These are phyloP conservation scores for Zenarchopterus dispar DNA, from an alignment of 2,797 vertebrate genomes.

Conservation along the genomic window DNA sequence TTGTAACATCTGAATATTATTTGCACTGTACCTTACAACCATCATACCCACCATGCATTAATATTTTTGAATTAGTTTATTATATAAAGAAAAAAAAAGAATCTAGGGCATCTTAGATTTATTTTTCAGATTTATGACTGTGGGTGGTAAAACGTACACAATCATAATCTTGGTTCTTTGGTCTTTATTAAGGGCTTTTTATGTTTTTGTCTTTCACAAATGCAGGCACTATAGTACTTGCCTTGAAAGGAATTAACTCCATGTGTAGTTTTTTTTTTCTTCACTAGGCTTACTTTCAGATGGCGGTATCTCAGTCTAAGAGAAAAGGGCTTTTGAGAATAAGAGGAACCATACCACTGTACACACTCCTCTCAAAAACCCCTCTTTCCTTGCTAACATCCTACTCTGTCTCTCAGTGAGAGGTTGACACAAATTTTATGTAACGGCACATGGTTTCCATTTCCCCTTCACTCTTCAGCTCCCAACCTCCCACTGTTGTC, in stretches of 20 bases:
- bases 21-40: too few relatives aligned
- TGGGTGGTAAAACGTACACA: too few relatives aligned
- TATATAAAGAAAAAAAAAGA: too few relatives aligned
- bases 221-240: background rate
- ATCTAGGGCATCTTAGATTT: too few relatives aligned
- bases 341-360: conserved; percentile 47
- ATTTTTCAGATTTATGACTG: too few relatives aligned
- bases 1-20: too few relatives aligned
- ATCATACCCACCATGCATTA: too few relatives aligned
- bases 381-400: conserved; percentile 32
- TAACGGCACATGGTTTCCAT: conserved; percentile 69
- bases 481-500: conserved; percentile 27
- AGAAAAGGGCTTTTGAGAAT: conserved; percentile 34
- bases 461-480: conserved; percentile 43
- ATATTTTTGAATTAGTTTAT: too few relatives aligned
- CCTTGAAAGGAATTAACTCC: too few relatives aligned
- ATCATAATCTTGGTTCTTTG: too few relatives aligned
- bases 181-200: background rate
- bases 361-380: conserved; percentile 28
- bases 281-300: conserved; percentile 36
- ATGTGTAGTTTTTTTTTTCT: background rate
- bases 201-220: background rate
- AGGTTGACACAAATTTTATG: conserved; percentile 52
- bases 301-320: conserved; percentile 38
- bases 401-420: conserved; percentile 37